These are phyloP conservation scores for Tyria jacobaeae DNA, from an alignment of 2,888 invertebrate species.

Conservation along the genomic window DNA sequence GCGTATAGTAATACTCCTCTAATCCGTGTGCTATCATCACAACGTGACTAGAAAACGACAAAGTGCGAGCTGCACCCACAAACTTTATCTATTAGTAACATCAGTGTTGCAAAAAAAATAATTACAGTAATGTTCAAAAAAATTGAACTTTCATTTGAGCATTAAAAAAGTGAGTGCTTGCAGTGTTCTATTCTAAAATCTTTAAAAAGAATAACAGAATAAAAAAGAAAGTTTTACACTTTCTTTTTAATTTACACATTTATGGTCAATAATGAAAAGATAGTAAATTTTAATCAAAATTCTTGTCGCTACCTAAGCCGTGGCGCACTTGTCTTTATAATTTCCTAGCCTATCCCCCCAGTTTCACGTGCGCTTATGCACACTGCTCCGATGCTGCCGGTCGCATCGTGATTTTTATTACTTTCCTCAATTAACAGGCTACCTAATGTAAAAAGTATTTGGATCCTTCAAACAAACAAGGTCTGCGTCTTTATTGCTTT, in stretches of 20 bases:
- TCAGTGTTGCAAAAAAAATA: background rate
- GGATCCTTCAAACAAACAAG: too few relatives aligned
- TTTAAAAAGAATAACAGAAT: background rate
- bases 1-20: background rate
- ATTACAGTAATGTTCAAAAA: background rate
- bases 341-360: too few relatives aligned
- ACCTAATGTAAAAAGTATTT: too few relatives aligned
- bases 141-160: background rate
- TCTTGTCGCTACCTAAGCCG: too few relatives aligned
- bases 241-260: background rate
- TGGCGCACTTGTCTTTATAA: too few relatives aligned
- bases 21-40: conserved; percentile 1
- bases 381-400: too few relatives aligned
- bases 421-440: too few relatives aligned
- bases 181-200: background rate
- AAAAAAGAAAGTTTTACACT: background rate
- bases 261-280: too few relatives aligned
- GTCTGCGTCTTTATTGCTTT: too few relatives aligned
- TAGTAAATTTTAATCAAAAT: too few relatives aligned
- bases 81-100: background rate
- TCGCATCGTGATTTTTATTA: too few relatives aligned
- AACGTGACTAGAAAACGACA: background rate
- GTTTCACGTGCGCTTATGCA: too few relatives aligned
- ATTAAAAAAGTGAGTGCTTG: background rate
- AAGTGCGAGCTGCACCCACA: background rate